Evolutionary conservation across 2,113 vertebrate genomes (phyloP).

Genomic region (Paracanthobrama guichenoti): DNA sequence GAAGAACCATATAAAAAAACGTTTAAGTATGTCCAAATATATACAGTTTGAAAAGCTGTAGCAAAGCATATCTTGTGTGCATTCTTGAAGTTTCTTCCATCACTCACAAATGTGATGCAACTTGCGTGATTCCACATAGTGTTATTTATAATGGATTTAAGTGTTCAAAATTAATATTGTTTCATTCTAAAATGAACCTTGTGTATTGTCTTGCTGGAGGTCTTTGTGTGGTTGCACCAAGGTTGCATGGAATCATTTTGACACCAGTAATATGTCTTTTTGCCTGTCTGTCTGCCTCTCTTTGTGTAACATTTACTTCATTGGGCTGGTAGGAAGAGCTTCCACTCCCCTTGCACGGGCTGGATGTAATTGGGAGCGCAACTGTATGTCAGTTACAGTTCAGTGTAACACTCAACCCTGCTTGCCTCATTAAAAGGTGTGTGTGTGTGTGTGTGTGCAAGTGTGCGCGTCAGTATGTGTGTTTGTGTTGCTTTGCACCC

Average conservation of each 20-base stretch:
- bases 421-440: slow-evolving; percentile 46
- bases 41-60: background rate
- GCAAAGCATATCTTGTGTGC: background rate
- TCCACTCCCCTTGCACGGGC: background rate
- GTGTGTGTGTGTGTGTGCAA: slow-evolving; percentile 20
- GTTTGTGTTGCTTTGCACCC: background rate
- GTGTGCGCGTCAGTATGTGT: background rate
- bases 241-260: slow-evolving; percentile 34
- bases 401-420: slow-evolving; percentile 34
- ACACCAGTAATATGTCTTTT: slow-evolving; percentile 14
- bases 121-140: background rate
- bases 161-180: background rate
- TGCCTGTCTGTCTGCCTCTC: slow-evolving; percentile 10
- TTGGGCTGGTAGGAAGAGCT: slow-evolving; percentile 20
- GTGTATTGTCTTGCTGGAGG: slow-evolving; percentile 5
- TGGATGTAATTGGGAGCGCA: slow-evolving; percentile 27
- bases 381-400: slow-evolving; percentile 38
- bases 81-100: slow-evolving; percentile 1
- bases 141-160: slow-evolving; percentile 45
- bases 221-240: slow-evolving; percentile 21
- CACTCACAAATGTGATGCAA: background rate
- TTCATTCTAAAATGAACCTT: slow-evolving; percentile 11
- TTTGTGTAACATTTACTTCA: background rate
- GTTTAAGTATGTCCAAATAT: background rate
- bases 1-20: background rate